Evolutionary conservation across 2,113 vertebrate species (phyloP).

Genomic region (Anas platyrhynchos): DNA sequence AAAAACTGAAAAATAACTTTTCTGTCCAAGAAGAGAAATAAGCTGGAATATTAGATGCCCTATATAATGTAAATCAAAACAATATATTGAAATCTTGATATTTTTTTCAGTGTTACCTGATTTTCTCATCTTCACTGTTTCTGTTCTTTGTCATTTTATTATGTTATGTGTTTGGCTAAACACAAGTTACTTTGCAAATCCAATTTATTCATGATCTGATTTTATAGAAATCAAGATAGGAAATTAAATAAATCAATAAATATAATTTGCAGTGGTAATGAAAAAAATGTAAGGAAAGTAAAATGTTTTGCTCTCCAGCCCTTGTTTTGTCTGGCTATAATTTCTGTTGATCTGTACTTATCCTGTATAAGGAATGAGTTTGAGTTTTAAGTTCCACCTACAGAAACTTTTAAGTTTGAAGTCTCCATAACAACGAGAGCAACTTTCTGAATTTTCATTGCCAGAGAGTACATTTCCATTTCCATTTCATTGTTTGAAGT

Average conservation of each 20-base stretch:
- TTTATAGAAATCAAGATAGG: not conserved
- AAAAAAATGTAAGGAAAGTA: not conserved
- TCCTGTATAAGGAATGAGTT: not conserved
- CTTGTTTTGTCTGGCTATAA: not conserved
- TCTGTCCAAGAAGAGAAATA: constrained; percentile 17
- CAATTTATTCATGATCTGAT: constrained; percentile 18
- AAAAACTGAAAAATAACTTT: constrained; percentile 35
- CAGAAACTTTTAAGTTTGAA: not conserved
- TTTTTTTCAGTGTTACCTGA: not conserved
- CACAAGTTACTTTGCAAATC: not conserved
- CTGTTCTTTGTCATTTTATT: not conserved
- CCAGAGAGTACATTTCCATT: not conserved
- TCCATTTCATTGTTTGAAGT: not conserved
- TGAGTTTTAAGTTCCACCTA: not conserved
- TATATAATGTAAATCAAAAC: not conserved
- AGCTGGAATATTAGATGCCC: not conserved
- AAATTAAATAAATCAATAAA: not conserved
- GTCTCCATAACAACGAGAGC: not conserved
- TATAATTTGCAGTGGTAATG: not conserved
- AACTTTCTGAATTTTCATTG: not conserved
- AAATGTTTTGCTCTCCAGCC: not conserved
- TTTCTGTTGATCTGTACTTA: not conserved
- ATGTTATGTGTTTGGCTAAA: not conserved
- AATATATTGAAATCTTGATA: not conserved
- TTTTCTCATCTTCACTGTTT: not conserved